phyloP scores from a whole-genome alignment of 2,888 invertebrate genomes.

The Nemotelus nigrinus region DNA sequence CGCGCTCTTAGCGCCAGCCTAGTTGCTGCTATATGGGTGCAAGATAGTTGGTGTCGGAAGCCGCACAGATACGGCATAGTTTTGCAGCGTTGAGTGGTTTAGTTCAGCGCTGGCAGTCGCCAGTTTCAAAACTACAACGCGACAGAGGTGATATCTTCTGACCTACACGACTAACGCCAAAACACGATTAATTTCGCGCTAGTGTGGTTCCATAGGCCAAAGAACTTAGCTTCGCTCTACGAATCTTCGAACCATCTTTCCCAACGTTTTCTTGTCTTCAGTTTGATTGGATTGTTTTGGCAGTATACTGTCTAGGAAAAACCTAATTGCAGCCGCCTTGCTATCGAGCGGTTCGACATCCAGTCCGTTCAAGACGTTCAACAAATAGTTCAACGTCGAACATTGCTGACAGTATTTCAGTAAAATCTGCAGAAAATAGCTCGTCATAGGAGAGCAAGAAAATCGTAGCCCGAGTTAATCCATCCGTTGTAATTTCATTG shows the following conservation, averaged over 20 bases:
- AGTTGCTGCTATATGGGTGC: too few species aligned
- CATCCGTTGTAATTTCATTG: conserved; percentile 11
- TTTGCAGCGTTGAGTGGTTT: background rate
- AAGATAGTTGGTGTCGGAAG: background rate
- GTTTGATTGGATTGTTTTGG: conserved; percentile 49
- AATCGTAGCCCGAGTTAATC: background rate
- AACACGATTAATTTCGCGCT: background rate
- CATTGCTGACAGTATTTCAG: too few species aligned
- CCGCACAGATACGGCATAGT: background rate
- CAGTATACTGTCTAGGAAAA: conserved; percentile 3
- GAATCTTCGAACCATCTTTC: conserved; percentile 10
- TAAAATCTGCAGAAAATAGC: conserved; percentile 45
- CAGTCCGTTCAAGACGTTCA: too few species aligned
- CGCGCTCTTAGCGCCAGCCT: background rate
- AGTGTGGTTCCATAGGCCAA: conserved; percentile 17
- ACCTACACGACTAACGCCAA: background rate
- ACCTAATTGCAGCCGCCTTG: background rate
- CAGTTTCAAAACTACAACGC: conserved; percentile 22
- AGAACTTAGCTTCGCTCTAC: conserved; percentile 5
- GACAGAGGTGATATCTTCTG: conserved; percentile 17
- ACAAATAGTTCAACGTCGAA: too few species aligned
- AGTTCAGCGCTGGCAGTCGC: conserved; percentile 25
- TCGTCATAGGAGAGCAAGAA: conserved; percentile 49
- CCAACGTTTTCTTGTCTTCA: conserved; percentile 48
- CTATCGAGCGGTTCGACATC: background rate